These are phyloP conservation scores for Cranoglanis bouderius DNA, from an alignment of 2,113 vertebrate genomes.

Conservation along the genomic window DNA sequence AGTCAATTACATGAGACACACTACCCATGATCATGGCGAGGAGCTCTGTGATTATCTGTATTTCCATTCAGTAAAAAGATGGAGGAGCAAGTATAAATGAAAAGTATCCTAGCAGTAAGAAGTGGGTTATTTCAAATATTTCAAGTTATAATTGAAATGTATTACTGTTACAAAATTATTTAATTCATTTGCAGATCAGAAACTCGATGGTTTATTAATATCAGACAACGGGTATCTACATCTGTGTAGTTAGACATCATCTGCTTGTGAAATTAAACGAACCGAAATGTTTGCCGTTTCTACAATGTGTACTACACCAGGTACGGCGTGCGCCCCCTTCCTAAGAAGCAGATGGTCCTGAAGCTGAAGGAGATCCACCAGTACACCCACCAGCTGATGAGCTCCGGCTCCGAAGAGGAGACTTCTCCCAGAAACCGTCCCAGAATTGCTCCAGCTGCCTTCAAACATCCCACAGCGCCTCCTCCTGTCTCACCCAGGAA, in stretches of 20 bases:
- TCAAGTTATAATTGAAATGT: neutral
- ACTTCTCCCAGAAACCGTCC: slow-evolving; percentile 19
- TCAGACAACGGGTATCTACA: neutral
- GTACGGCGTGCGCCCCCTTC: slow-evolving; percentile 90
- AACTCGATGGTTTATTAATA: neutral
- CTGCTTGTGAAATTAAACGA: neutral
- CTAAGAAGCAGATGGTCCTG: slow-evolving; percentile 92
- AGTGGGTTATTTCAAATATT: neutral
- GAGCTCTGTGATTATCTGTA: neutral
- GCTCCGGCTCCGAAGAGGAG: slow-evolving; percentile 79
- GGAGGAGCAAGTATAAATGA: neutral
- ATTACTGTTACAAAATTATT: neutral
- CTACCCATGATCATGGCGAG: neutral
- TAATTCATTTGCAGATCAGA: neutral
- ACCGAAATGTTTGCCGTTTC: neutral
- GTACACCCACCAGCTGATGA: slow-evolving; percentile 85
- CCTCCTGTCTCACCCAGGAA: slow-evolving; percentile 37
- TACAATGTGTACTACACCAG: slow-evolving; percentile 62
- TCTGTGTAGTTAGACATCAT: neutral
- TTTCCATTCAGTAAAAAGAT: neutral
- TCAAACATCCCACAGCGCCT: slow-evolving; percentile 64
- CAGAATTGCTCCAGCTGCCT: slow-evolving; percentile 40
- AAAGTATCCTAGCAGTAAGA: neutral
- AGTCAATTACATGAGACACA: neutral
- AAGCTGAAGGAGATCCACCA: slow-evolving; percentile 97